Conservation (phyloP, 2,113 vertebrate genomes). For the Podarcis cretensis region DNA sequence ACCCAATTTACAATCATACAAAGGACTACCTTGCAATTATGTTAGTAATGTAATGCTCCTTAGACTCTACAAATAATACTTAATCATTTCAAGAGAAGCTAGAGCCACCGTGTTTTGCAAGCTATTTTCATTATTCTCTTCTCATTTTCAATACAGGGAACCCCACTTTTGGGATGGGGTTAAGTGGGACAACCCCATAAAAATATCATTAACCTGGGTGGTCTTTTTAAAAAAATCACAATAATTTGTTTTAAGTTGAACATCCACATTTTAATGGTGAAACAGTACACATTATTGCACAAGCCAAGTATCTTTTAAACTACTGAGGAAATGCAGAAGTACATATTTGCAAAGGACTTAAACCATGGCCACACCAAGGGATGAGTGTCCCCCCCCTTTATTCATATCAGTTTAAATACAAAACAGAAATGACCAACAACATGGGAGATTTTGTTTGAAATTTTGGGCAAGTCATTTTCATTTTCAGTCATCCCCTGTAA, state of each 20-base stretch:
- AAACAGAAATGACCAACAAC: neutral
- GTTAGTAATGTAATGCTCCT: conserved; percentile 84
- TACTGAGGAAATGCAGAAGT: neutral
- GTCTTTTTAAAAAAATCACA: neutral
- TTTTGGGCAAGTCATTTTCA: neutral
- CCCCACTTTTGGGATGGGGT: neutral
- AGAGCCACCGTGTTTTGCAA: conserved; percentile 30
- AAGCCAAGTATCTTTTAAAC: conserved; percentile 11
- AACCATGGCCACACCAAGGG: too few relatives aligned
- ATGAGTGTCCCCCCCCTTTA: neutral
- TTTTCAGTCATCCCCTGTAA: neutral
- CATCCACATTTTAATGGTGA: neutral
- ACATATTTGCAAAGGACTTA: neutral
- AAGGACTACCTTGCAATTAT: conserved; percentile 88
- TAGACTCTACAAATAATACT: conserved; percentile 84
- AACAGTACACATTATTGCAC: conserved; percentile 20
- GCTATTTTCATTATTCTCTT: neutral
- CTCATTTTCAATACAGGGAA: conserved; percentile 8
- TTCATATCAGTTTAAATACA: conserved; percentile 16
- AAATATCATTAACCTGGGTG: neutral
- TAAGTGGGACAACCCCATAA: conserved; percentile 29
- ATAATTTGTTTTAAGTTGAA: neutral
- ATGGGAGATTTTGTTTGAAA: neutral
- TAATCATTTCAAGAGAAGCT: conserved; percentile 57
- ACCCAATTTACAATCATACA: conserved; percentile 91